A percentile compares a stretch with the other conserved stretches of the same genome.
These are phyloP conservation scores for Pterostichus niger DNA, from an alignment of 2,888 invertebrate genomes.

Conservation along the genomic window DNA sequence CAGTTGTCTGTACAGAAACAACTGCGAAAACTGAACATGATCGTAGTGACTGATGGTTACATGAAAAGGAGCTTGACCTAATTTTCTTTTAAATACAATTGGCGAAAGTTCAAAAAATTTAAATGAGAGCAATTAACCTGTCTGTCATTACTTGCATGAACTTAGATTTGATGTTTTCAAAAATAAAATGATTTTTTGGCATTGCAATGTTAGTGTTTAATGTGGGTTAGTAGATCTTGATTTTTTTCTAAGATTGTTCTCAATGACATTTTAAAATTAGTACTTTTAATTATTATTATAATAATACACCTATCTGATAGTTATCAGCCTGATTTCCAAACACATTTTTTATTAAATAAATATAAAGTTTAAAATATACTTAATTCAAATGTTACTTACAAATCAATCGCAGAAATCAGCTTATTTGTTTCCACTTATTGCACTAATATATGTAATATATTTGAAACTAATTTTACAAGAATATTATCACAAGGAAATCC, in stretches of 20 bases:
- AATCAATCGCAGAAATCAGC: too few species aligned
- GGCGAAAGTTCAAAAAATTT: conserved; percentile 19
- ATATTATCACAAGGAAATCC: too few species aligned
- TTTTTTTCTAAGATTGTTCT: neutral
- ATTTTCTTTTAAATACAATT: conserved; percentile 42
- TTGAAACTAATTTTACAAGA: too few species aligned
- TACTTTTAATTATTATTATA: too few species aligned
- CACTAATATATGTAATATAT: too few species aligned
- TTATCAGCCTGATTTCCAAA: too few species aligned
- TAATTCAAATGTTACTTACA: too few species aligned
- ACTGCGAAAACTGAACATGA: neutral
- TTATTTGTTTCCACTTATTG: too few species aligned
- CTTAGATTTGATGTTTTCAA: neutral
- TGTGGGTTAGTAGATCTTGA: conserved; percentile 11
- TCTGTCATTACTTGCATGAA: neutral
- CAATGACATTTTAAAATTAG: neutral
- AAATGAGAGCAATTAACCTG: neutral
- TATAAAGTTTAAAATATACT: too few species aligned
- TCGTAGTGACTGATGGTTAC: neutral
- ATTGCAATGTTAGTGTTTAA: neutral
- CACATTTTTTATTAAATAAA: too few species aligned
- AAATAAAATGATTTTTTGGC: conserved; percentile 1
- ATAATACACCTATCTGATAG: neutral
- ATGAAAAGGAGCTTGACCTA: neutral
- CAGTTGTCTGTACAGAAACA: neutral